Base-by-base conservation (phyloP, 2,113 vertebrate species). In the Epinephelus cyanopodus region DNA sequence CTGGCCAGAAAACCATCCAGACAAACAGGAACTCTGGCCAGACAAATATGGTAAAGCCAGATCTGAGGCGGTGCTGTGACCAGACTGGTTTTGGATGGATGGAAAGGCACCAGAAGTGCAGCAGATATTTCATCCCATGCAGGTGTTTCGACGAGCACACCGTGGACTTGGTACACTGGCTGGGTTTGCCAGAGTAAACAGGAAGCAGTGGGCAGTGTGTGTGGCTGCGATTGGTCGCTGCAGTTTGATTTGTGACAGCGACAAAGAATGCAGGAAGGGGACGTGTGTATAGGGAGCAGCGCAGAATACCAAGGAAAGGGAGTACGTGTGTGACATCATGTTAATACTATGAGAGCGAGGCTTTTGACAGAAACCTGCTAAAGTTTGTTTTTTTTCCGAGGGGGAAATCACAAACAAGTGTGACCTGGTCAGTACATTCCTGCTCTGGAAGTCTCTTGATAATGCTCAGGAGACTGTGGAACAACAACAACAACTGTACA, bases 11-110 rank as follows among this genome's bases (percentile, higher is more conserved):
- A 90, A 45, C 27, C 70, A 79, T 87, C 63, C 14, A 61, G 69
- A 91, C 84, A 88, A 92, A 66, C 85, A 83, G 85, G 77, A 90
- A 77, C 27, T 81, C 42, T 50, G 53, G 45, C 18, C 64, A 76
- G 47, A 86, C 79, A 89, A 89, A 91, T 81, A 91, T 77, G 86
- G 79, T 71, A 21, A 77, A 67, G 66, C 53, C 85, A 89, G 88
- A 88, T 86, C 75, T 76, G 52, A 82, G 42, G 60, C 1, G 13
- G 47, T 76, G 56, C 17, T 70, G 62, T 86, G 72, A 77, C 66
- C 73, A 33, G 57, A 74, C 84, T 71, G 67, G 75, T 77, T 87
- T 85, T 63, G 54, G 65, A 76, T 80, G 72, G 85, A 85, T 29
- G 29, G 29, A 29, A 29, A 91, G 68, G 50, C 68, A 72, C 77